Conservation (phyloP, 2,797 vertebrate genomes). For the Fringilla coelebs region DNA sequence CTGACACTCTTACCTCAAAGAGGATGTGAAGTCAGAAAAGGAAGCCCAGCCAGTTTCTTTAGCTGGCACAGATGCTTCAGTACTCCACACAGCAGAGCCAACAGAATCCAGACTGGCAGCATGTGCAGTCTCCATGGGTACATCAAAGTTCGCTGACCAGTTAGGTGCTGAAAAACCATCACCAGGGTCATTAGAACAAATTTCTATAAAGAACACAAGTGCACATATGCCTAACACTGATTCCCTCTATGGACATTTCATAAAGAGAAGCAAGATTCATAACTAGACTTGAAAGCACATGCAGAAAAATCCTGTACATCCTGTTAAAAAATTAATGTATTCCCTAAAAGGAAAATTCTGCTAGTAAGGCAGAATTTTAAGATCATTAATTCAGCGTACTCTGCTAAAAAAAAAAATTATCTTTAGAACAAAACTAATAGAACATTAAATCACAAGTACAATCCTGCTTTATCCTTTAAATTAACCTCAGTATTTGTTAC, state of each 20-base stretch:
- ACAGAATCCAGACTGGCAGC: constrained; percentile 79
- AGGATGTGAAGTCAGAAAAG: constrained; percentile 88
- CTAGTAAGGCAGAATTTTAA: neutral
- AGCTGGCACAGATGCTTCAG: constrained; percentile 75
- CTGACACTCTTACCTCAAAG: constrained; percentile 78
- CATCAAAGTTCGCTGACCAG: constrained; percentile 95
- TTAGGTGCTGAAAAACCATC: constrained; percentile 78
- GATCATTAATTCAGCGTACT: neutral
- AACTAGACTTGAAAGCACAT: constrained; percentile 8
- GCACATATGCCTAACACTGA: neutral
- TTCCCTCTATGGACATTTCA: neutral
- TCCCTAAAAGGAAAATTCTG: neutral
- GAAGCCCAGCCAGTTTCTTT: constrained; percentile 92
- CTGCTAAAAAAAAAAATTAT: neutral
- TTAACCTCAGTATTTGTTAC: neutral
- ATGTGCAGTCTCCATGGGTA: constrained; percentile 93
- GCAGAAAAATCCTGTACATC: neutral
- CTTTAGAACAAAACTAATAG: neutral
- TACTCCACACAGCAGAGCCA: constrained; percentile 86
- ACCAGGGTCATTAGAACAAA: neutral
- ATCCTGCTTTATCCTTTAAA: neutral
- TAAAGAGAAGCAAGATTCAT: neutral
- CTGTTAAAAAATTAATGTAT: neutral
- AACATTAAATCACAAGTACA: neutral
- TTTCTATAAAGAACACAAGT: neutral